These are phyloP conservation scores for Chanos chanos DNA, from an alignment of 2,797 vertebrate genomes.

Conservation along the genomic window DNA sequence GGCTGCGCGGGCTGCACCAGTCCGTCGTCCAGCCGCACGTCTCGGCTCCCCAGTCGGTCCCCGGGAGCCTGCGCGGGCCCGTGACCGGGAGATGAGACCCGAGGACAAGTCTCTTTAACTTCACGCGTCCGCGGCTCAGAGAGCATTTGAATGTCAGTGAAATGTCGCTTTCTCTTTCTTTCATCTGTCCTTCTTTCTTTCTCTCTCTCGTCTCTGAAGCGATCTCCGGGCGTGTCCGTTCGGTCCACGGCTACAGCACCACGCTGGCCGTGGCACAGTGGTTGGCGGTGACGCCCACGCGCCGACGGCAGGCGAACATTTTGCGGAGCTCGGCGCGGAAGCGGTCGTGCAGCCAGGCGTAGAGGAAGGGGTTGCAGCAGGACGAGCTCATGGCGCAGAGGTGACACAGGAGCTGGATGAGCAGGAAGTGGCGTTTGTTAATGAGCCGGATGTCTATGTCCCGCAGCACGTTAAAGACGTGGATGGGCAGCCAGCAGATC, in stretches of 20 bases:
- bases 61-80: no score
- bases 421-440: conserved; percentile 79
- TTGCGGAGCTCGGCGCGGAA: conserved; percentile 70
- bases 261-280: conserved; percentile 58
- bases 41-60: no score
- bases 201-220: no score
- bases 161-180: no score
- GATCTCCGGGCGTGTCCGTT: no score
- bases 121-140: no score
- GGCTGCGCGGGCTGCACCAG: no score
- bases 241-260: conserved; percentile 36
- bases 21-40: no score
- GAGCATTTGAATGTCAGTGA: no score
- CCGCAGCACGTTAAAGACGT: conserved; percentile 83
- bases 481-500: conserved; percentile 83
- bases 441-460: conserved; percentile 82
- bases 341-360: conserved; percentile 82
- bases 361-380: conserved; percentile 83
- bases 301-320: conserved; percentile 69
- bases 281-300: conserved; percentile 57
- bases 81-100: no score
- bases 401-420: conserved; percentile 83
- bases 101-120: no score
- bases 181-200: no score
- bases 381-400: conserved; percentile 84